Evolutionary conservation across 1,140 invertebrate species (phyloP).

Genomic region (Arion vulgaris): DNA sequence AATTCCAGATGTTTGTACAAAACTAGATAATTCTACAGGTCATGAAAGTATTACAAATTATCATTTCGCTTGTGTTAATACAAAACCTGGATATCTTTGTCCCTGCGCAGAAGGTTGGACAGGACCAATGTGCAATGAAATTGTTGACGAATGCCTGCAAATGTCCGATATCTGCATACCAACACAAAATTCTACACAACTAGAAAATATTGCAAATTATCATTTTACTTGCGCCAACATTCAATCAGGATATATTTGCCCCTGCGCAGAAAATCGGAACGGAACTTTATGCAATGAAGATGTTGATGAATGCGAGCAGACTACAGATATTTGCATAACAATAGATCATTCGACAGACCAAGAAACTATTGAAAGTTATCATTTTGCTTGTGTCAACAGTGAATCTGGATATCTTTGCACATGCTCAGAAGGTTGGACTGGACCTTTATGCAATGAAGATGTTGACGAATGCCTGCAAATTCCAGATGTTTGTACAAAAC

Average conservation of each 20-base stretch:
- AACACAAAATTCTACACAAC: too few relatives aligned
- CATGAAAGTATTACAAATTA: slow-evolving; percentile 10
- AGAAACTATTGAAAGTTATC: too few relatives aligned
- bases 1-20: not conserved
- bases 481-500: not conserved
- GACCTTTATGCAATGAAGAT: slow-evolving; percentile 46
- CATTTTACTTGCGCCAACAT: too few relatives aligned
- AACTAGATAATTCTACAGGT: not conserved
- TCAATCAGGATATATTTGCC: slow-evolving; percentile 41
- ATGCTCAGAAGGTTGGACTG: slow-evolving; percentile 45
- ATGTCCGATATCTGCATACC: too few relatives aligned
- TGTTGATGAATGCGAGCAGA: too few relatives aligned
- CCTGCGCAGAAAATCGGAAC: too few relatives aligned
- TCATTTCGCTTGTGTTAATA: not conserved
- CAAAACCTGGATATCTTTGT: not conserved
- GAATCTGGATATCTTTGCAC: too few relatives aligned
- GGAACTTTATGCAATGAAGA: too few relatives aligned
- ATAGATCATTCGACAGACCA: too few relatives aligned
- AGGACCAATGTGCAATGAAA: slow-evolving; percentile 73
- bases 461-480: slow-evolving; percentile 48
- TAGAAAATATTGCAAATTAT: too few relatives aligned
- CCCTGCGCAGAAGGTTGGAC: not conserved
- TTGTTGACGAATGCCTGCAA: slow-evolving; percentile 85
- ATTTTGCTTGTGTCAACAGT: too few relatives aligned
- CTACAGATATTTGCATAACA: too few relatives aligned